Base-by-base conservation (phyloP, 2,113 vertebrate genomes). In the Falco punctatus region DNA sequence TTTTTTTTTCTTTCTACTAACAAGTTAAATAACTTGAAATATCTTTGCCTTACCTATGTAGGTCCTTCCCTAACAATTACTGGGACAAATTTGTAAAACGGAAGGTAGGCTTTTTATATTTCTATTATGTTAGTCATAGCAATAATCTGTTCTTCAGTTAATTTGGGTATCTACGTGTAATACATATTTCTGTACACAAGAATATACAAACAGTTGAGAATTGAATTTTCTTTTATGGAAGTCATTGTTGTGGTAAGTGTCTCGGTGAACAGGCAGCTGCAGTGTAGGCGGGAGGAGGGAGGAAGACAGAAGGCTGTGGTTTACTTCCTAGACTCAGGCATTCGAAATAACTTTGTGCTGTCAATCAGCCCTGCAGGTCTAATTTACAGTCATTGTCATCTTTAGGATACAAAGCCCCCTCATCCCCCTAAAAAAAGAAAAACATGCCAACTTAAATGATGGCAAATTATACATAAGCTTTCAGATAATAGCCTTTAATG, bases 81-180 rank as follows among this genome's bases (percentile, higher is more conserved):
- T 99, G 99, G 99, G 99, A 99, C 98, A 99, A 99, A 97, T 99
- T 99, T 98, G 99, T 99, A 81, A 99, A 99, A 97, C 99, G 99
- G 74, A 99, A 99, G 98, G 99, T 98, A 98, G 95, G 98, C 93
- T 49, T 80, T 77, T 94, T 57, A 23, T 57, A 69, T 86, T 88
- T 62, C 44, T 78, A 11, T 82, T 81, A 57, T 11, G 8, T 40
- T 72, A 67, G 33, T 33, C 26, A 32, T 30, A 54, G 44, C n/a
- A 91, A 48, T 73, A 86, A 75, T 46, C 40, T 49, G 20, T 21
- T 71, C 6, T 13, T 81, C 24, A 24, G 27, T 65, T 87, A 87
- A 73, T 83, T 62, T 0, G 4, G 42, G 23, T 73, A 77, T 69
- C 62, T 2, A 5, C 22, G 0, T 67, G 54, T 46, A 59, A 65